Base-by-base conservation (phyloP, 1,140 invertebrate species). In the Lerema accius region DNA sequence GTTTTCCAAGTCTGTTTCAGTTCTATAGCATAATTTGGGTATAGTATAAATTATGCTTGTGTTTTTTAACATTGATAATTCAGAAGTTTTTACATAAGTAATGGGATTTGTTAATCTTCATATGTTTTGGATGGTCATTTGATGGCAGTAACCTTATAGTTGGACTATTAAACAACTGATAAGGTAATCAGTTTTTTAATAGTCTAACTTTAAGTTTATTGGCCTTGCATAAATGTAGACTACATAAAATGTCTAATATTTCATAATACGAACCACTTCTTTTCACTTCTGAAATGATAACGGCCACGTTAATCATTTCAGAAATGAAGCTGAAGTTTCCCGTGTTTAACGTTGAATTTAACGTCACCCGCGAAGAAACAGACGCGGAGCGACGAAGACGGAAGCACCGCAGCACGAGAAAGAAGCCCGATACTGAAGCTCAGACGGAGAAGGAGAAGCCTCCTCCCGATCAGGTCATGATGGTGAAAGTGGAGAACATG, bases 401-500 rank as follows among this genome's bases (percentile, higher is more conserved):
- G 61, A 93, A 93, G 67, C 78, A 92, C 45, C 75, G 91, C 19
- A 92, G 91, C 69, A 83, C 82, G 19, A 80, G 86, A 43, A 63
- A 62, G 16, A 71, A 82, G 43, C 37, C 49, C 11, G 73, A 72
- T 0, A 17, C 53, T 0, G 65, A 70, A 37, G 46, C 71, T 16
- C 10, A 59, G 16, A 84, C 78, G 62, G 84, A 78, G 5, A 65
- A 71, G 3, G 81, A 85, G 67, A 90, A 84, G 61, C 58, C 65
- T 0, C 19, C 62, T 0, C 65, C 76, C 0, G 83, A 82, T 28
- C 82, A 90, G 91, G 92, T 99, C 6, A 90, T 99, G 23, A 98
- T 99, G 95, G 98, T 96, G 0, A 97, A 98, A 91, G 97, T 98
- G 23, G 97, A 99, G 88, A 99, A 99, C 93, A 84, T 99, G 40